phyloP scores from a whole-genome alignment of 2,113 vertebrate species.

The Macquaria ambigua region DNA sequence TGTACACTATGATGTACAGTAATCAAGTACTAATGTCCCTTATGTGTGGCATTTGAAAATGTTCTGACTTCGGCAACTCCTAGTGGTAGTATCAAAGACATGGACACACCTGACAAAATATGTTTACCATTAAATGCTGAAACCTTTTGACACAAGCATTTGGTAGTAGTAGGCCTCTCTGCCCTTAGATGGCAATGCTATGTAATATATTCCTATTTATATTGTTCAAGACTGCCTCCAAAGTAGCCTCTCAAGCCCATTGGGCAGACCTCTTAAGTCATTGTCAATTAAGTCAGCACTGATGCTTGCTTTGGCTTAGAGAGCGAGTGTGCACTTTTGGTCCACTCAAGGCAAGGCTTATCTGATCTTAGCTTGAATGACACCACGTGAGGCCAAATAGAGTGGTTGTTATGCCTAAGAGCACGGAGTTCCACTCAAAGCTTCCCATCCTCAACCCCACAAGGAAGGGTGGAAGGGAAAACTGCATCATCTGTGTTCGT shows the following conservation, averaged over 20 bases:
- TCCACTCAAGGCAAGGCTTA: slow-evolving; percentile 28
- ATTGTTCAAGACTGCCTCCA: slow-evolving; percentile 2
- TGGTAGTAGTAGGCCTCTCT: background rate
- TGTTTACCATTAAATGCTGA: background rate
- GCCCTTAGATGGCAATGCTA: background rate
- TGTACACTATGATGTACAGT: background rate
- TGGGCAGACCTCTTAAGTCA: slow-evolving; percentile 52
- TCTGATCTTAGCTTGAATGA: slow-evolving; percentile 29
- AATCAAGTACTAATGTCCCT: background rate
- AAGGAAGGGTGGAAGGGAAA: background rate
- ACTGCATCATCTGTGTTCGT: slow-evolving; percentile 10
- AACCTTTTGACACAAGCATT: background rate
- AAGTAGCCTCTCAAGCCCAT: slow-evolving; percentile 39
- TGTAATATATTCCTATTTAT: slow-evolving; percentile 16
- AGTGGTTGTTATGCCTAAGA: slow-evolving; percentile 5
- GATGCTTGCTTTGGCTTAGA: slow-evolving; percentile 36
- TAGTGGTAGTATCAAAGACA: too few species aligned
- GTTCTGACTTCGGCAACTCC: too few species aligned
- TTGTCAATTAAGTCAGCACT: slow-evolving; percentile 56
- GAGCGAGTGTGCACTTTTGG: slow-evolving; percentile 27
- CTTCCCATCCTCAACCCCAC: background rate
- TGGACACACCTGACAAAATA: background rate
- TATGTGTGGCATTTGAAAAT: background rate
- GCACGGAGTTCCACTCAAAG: slow-evolving; percentile 10
- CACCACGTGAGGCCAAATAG: slow-evolving; percentile 12